Conservation (phyloP, 2,113 vertebrate genomes). For the Chrysemys picta region DNA sequence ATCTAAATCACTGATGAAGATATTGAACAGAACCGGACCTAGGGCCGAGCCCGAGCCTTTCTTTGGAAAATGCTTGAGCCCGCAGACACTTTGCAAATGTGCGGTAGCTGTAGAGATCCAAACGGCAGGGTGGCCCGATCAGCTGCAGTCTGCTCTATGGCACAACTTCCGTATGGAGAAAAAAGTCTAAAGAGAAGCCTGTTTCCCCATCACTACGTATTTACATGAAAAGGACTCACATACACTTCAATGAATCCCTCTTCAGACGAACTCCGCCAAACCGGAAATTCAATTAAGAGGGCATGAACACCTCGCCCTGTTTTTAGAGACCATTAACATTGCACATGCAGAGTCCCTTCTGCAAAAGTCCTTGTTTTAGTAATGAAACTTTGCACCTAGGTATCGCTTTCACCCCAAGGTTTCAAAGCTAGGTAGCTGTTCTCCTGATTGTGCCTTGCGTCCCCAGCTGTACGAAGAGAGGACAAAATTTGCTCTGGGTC, state of each 20-base stretch:
- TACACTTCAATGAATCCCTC: conserved; percentile 36
- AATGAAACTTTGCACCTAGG: too few species aligned
- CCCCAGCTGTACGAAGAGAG: neutral
- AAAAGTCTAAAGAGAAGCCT: conserved; percentile 40
- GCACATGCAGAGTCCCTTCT: neutral
- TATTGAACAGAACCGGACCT: neutral
- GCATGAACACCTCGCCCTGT: conserved; percentile 56
- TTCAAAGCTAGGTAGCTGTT: neutral
- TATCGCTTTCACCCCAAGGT: neutral
- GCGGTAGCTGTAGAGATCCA: neutral
- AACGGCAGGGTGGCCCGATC: neutral
- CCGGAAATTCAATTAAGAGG: conserved; percentile 68
- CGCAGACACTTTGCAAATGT: too few species aligned
- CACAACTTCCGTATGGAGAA: neutral
- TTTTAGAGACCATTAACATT: conserved; percentile 43
- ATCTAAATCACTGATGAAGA: neutral
- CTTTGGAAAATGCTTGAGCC: neutral
- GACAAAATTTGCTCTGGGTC: neutral
- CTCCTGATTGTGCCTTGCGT: too few species aligned
- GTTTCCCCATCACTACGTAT: neutral
- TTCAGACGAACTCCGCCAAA: conserved; percentile 30
- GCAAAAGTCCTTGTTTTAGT: neutral
- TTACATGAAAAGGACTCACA: conserved; percentile 17
- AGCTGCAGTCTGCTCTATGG: neutral
- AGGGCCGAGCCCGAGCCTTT: neutral